Conservation (phyloP, 2,797 vertebrate genomes). For the Oreortyx pictus region DNA sequence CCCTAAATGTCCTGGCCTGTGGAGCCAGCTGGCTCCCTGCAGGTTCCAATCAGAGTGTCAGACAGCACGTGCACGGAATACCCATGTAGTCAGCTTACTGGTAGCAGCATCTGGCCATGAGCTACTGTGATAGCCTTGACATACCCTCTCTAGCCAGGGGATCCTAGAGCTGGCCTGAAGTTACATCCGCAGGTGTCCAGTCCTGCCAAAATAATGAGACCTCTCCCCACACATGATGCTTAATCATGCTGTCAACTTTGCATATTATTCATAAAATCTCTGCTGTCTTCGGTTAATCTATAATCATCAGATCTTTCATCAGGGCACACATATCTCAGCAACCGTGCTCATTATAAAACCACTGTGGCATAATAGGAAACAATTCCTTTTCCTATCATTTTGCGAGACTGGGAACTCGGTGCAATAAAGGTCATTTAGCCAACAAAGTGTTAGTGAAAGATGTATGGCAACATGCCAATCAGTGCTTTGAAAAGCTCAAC, state of each 20-base stretch:
- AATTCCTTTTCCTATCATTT: background rate
- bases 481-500: slow-evolving; percentile 35
- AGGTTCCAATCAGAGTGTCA: background rate
- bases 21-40: slow-evolving; percentile 40
- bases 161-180: background rate
- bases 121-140: background rate
- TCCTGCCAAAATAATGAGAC: background rate
- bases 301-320: slow-evolving; percentile 51
- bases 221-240: background rate
- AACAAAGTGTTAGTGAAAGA: background rate
- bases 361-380: background rate
- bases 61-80: background rate
- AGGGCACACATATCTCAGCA: slow-evolving; percentile 29
- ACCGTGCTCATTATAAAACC: slow-evolving; percentile 29
- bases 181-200: background rate
- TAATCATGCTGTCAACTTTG: background rate
- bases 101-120: background rate
- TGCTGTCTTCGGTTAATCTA: slow-evolving; percentile 32
- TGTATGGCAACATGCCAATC: background rate
- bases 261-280: slow-evolving; percentile 16
- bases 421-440: background rate
- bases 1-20: background rate
- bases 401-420: background rate
- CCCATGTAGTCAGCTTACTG: background rate
- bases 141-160: background rate